phyloP scores from a whole-genome alignment of 2,797 vertebrate genomes.

The Parotocinclus haroldoi region DNA sequence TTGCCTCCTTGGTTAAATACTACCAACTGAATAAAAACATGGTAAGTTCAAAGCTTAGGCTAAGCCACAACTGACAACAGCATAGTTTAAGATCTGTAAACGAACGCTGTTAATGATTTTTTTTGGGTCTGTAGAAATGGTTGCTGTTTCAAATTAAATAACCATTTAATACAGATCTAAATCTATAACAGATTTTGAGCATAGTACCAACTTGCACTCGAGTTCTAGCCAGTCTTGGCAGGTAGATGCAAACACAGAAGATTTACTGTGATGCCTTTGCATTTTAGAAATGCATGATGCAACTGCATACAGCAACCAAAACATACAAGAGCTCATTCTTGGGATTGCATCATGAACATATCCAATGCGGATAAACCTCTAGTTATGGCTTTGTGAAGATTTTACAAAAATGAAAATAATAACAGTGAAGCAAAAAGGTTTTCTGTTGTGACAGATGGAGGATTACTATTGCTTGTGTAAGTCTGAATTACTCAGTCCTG shows the following conservation, averaged over 20 bases:
- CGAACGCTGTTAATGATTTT: too few species aligned
- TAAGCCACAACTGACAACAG: too few species aligned
- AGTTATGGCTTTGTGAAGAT: not conserved
- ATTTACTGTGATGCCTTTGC: slow-evolving; percentile 6
- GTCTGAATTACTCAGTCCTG: not conserved
- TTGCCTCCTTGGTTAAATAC: too few species aligned
- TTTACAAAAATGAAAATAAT: slow-evolving; percentile 23
- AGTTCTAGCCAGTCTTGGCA: slow-evolving; percentile 3
- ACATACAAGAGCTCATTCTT: slow-evolving; percentile 12
- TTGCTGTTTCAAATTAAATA: too few species aligned
- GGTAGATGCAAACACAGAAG: slow-evolving; percentile 4
- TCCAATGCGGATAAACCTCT: slow-evolving; percentile 6
- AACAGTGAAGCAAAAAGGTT: not conserved
- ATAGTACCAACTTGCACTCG: not conserved
- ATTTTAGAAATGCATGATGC: slow-evolving; percentile 17
- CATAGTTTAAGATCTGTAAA: too few species aligned
- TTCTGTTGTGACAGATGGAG: not conserved
- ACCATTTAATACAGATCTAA: not conserved
- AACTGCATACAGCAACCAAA: slow-evolving; percentile 14
- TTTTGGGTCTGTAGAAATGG: too few species aligned
- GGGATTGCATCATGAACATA: slow-evolving; percentile 17
- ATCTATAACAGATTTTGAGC: not conserved
- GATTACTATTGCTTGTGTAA: not conserved
- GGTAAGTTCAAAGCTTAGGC: too few species aligned
- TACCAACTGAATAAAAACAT: too few species aligned